Percentiles rank a stretch among this genome's conserved stretches.
These are phyloP conservation scores for Altica lythri DNA, from an alignment of 2,888 invertebrate species.

Conservation along the genomic window DNA sequence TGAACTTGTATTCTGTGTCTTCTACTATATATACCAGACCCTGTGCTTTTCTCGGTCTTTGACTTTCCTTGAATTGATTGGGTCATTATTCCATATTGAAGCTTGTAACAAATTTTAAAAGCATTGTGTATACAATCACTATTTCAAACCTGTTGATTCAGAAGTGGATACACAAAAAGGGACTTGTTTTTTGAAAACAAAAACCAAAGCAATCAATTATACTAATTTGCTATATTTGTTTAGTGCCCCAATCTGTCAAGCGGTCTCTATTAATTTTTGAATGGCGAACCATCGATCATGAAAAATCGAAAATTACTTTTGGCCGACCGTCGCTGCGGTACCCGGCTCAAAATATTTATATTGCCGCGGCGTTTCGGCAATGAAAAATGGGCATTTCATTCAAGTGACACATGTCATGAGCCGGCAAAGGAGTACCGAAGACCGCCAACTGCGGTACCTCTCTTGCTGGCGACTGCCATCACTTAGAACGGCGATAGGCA, in stretches of 20 bases:
- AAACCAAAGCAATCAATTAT: constrained; percentile 3
- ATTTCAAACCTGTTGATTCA: no score
- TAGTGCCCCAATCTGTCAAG: constrained; percentile 11
- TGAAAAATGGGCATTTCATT: constrained; percentile 49
- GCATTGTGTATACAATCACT: no score
- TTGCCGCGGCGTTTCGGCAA: constrained; percentile 46
- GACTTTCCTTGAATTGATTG: background rate
- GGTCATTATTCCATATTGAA: no score
- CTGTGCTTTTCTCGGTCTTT: no score
- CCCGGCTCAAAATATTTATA: constrained; percentile 53
- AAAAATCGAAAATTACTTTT: constrained; percentile 38
- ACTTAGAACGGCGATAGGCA: constrained; percentile 35
- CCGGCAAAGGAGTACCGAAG: constrained; percentile 43
- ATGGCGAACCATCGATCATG: constrained; percentile 44
- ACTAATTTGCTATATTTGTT: constrained; percentile 12
- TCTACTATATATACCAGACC: no score
- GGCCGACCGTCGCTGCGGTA: constrained; percentile 33
- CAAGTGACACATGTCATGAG: constrained; percentile 45
- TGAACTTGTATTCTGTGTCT: no score
- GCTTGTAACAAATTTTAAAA: no score
- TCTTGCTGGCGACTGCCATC: constrained; percentile 35
- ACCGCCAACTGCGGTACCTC: constrained; percentile 41
- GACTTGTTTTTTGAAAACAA: constrained; percentile 6
- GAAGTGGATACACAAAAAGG: no score
- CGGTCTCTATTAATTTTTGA: constrained; percentile 33